A percentile compares a stretch with the other conserved stretches of the same genome.
These are phyloP conservation scores for Anoplophora glabripennis DNA, from an alignment of 1,140 invertebrate species.

Conservation along the genomic window DNA sequence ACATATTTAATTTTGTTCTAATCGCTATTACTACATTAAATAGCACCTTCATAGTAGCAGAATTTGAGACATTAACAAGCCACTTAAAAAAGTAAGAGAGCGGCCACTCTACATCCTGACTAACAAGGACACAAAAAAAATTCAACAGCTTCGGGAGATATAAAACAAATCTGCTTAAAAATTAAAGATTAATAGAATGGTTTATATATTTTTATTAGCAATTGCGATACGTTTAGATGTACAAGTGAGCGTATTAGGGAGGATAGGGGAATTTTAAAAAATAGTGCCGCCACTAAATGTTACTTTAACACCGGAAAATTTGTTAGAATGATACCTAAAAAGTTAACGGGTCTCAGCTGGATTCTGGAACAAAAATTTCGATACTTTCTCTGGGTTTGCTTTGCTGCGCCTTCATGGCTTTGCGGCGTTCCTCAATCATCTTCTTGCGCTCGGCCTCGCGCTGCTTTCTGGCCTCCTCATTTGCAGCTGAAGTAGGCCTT, in stretches of 20 bases:
- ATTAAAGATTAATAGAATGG: neutral
- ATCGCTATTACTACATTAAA: neutral
- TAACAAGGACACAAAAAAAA: neutral
- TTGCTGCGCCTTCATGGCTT: constrained; percentile 59
- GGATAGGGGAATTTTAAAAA: neutral
- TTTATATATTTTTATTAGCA: neutral
- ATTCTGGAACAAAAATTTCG: constrained; percentile 62
- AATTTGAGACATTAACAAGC: no score
- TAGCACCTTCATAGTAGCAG: neutral
- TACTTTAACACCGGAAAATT: neutral
- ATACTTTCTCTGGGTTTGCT: constrained; percentile 48
- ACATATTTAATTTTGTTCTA: neutral
- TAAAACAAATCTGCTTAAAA: constrained; percentile 3
- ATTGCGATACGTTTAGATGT: constrained; percentile 3
- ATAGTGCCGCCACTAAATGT: neutral
- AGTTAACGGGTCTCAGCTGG: constrained; percentile 41
- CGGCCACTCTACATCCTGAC: neutral
- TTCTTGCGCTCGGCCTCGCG: constrained; percentile 77
- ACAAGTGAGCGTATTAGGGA: constrained; percentile 4
- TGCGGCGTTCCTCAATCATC: constrained; percentile 73
- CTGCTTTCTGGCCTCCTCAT: constrained; percentile 57
- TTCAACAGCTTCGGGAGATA: neutral
- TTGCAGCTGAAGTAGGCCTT: constrained; percentile 50
- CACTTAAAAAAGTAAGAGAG: neutral
- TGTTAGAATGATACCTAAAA: constrained; percentile 7